Evolutionary conservation across 2,797 vertebrate genomes (phyloP).

Genomic region (Lemur catta): DNA sequence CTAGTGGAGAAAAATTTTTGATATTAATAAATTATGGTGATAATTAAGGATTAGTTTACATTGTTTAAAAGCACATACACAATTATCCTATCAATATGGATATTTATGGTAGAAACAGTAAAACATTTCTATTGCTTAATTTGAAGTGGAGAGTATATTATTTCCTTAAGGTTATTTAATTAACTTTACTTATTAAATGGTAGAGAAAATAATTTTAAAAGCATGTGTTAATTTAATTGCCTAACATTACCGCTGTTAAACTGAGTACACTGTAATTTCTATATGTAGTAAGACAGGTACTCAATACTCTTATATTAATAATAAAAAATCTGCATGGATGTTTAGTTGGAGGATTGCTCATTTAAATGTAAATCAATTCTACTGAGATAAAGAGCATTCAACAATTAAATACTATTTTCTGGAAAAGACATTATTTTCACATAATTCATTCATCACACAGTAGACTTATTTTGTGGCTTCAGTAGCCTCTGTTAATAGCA

Average conservation of each 20-base stretch:
- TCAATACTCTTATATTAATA: conserved; percentile 25
- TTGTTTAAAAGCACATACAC: not conserved
- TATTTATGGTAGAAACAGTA: not conserved
- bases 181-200: not conserved
- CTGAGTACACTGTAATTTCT: not conserved
- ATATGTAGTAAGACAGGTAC: not conserved
- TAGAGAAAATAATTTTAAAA: conserved; percentile 1
- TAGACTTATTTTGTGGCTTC: not conserved
- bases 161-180: not conserved
- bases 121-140: not conserved
- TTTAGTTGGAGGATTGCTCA: conserved; percentile 35
- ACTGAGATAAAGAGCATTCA: conserved; percentile 25
- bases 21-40: not conserved
- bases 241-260: not conserved
- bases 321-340: conserved; percentile 16
- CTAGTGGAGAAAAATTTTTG: not conserved
- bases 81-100: not conserved
- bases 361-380: conserved; percentile 59
- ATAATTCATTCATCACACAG: not conserved
- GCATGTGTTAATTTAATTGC: conserved; percentile 39
- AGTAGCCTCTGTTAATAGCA: not conserved
- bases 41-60: not conserved
- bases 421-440: not conserved
- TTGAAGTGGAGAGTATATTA: not conserved
- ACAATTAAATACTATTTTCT: conserved; percentile 53